Percentiles rank a stretch among this genome's conserved stretches.
phyloP scores from a whole-genome alignment of 2,888 invertebrate genomes.

The Heliconius ethilla region DNA sequence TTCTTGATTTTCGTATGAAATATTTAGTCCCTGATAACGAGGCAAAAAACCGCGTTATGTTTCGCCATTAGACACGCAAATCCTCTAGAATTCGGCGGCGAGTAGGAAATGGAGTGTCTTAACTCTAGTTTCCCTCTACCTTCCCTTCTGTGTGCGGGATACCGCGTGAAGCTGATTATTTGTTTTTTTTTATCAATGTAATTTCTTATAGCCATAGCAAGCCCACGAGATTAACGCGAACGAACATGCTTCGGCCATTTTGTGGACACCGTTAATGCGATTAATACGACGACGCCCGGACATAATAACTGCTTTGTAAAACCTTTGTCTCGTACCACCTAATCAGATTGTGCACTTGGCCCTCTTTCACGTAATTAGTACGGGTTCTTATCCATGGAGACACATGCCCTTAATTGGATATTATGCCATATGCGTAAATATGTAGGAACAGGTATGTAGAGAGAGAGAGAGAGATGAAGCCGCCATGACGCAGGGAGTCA shows the following conservation, averaged over 20 bases:
- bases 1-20: background rate
- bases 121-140: too few species aligned
- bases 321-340: constrained; percentile 38
- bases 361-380: constrained; percentile 29
- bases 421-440: background rate
- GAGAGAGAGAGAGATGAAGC: background rate
- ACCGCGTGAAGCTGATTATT: too few species aligned
- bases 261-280: constrained; percentile 43
- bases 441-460: background rate
- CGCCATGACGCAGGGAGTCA: too few species aligned
- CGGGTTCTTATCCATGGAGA: background rate
- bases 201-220: background rate
- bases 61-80: too few species aligned
- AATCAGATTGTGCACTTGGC: constrained; percentile 37
- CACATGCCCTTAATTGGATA: background rate
- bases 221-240: background rate
- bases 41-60: too few species aligned
- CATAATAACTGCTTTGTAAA: constrained; percentile 45
- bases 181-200: too few species aligned
- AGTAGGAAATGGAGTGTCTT: too few species aligned
- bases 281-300: constrained; percentile 44
- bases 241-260: constrained; percentile 33
- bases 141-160: too few species aligned
- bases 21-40: too few species aligned
- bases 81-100: too few species aligned